These are phyloP conservation scores for Chironex yamaguchii DNA, from an alignment of 30 jellyfish, hydroid and myxozoan genomes.

Conservation along the genomic window DNA sequence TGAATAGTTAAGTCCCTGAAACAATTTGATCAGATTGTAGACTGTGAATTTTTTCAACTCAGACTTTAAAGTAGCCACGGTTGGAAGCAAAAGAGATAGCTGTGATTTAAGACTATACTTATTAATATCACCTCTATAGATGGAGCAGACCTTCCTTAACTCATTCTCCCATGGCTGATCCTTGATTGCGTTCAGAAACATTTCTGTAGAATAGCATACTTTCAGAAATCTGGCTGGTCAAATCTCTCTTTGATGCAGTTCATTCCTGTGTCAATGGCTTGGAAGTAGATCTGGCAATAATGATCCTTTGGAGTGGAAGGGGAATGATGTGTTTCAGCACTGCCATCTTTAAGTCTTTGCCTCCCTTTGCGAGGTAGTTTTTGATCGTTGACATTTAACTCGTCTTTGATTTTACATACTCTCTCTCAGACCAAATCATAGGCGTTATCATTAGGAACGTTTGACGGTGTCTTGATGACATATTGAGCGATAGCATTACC, in stretches of 20 bases:
- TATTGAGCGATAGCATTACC: slow-evolving; percentile 52
- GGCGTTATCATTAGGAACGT: slow-evolving; percentile 19
- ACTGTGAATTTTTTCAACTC: slow-evolving; percentile 16
- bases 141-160: background rate
- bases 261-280: slow-evolving; percentile 27
- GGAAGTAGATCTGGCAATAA: slow-evolving; percentile 38
- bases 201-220: background rate
- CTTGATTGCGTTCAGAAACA: slow-evolving; percentile 16
- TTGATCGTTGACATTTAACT: slow-evolving; percentile 73
- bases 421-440: slow-evolving; percentile 69
- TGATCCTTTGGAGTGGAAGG: slow-evolving; percentile 56
- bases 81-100: slow-evolving; percentile 7
- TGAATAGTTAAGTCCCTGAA: slow-evolving; percentile 23
- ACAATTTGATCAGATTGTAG: slow-evolving; percentile 18
- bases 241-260: slow-evolving; percentile 34
- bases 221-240: slow-evolving; percentile 47
- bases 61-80: background rate
- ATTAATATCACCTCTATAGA: slow-evolving; percentile 9
- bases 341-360: no score
- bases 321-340: slow-evolving; percentile 12
- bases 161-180: slow-evolving; percentile 42
- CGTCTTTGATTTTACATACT: slow-evolving; percentile 56
- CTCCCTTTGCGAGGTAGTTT: slow-evolving; percentile 84
- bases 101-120: background rate
- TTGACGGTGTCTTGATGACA: slow-evolving; percentile 44